Conservation (phyloP, 1,140 invertebrate genomes). For the Leptoteleia sp. region DNA sequence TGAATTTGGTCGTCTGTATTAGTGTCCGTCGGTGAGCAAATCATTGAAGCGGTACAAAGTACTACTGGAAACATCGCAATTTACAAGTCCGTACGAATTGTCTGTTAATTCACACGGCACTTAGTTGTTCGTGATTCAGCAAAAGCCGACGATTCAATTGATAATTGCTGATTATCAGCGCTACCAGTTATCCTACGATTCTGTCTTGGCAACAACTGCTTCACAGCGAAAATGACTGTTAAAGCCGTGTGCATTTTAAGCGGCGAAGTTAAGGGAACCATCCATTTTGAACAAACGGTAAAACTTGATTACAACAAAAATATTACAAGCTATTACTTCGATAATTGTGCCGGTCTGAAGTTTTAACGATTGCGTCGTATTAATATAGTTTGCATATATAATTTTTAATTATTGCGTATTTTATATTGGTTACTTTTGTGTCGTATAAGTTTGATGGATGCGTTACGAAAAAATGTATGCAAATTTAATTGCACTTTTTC, state of each 20-base stretch:
- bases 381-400: too few species aligned
- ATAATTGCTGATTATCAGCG: neutral
- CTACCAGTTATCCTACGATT: slow-evolving; percentile 3
- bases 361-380: neutral
- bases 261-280: slow-evolving; percentile 90
- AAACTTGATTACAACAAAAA: slow-evolving; percentile 69
- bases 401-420: too few species aligned
- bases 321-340: too few species aligned
- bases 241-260: slow-evolving; percentile 94
- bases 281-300: slow-evolving; percentile 90
- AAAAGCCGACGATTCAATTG: slow-evolving; percentile 38
- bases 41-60: slow-evolving; percentile 19
- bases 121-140: slow-evolving; percentile 69
- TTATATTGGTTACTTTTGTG: too few species aligned
- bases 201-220: neutral
- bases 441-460: too few species aligned
- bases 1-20: neutral
- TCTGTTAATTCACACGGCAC: slow-evolving; percentile 28
- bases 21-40: slow-evolving; percentile 9
- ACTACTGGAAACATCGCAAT: slow-evolving; percentile 8
- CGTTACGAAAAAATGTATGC: too few species aligned
- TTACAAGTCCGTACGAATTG: slow-evolving; percentile 19
- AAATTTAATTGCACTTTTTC: too few species aligned
- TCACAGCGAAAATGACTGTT: slow-evolving; percentile 71
- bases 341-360: neutral